A percentile compares a stretch with the other conserved stretches of the same genome.
phyloP scores from a whole-genome alignment of 2,797 vertebrate genomes.

The Esox lucius region DNA sequence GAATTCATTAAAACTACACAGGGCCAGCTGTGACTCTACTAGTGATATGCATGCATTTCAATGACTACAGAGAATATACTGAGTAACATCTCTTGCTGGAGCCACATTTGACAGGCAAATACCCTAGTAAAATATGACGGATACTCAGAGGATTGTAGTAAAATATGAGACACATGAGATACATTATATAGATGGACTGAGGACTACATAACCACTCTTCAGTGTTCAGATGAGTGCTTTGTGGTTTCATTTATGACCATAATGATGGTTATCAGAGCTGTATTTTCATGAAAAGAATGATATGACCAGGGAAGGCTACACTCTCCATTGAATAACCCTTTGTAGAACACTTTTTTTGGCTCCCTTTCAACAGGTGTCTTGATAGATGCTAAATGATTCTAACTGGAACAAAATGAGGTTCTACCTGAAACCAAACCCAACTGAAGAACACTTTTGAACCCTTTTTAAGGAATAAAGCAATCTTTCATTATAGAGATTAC shows the following conservation, averaged over 20 bases:
- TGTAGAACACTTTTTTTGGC: too few relatives aligned
- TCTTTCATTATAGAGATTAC: too few relatives aligned
- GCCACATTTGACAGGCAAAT: conserved; percentile 1
- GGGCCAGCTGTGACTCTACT: conserved; percentile 44
- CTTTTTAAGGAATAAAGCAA: too few relatives aligned
- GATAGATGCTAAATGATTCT: too few relatives aligned
- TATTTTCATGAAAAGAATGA: neutral
- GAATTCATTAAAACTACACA: conserved; percentile 27
- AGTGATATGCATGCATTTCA: conserved; percentile 47
- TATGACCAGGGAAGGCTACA: neutral
- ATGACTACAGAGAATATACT: neutral
- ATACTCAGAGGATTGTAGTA: neutral
- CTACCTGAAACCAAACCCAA: too few relatives aligned
- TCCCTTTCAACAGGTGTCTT: too few relatives aligned
- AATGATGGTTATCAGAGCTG: neutral
- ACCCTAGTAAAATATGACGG: neutral
- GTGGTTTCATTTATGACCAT: neutral
- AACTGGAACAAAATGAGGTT: too few relatives aligned
- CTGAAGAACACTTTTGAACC: too few relatives aligned
- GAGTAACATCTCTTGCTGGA: neutral
- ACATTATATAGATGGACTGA: too few relatives aligned
- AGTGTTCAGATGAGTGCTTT: neutral
- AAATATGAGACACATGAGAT: too few relatives aligned
- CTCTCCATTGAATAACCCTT: too few relatives aligned
- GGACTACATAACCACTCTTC: neutral